A percentile compares a stretch with the other conserved stretches of the same genome.
These are phyloP conservation scores for Antheraea mylitta DNA, from an alignment of 1,140 invertebrate genomes.

Conservation along the genomic window DNA sequence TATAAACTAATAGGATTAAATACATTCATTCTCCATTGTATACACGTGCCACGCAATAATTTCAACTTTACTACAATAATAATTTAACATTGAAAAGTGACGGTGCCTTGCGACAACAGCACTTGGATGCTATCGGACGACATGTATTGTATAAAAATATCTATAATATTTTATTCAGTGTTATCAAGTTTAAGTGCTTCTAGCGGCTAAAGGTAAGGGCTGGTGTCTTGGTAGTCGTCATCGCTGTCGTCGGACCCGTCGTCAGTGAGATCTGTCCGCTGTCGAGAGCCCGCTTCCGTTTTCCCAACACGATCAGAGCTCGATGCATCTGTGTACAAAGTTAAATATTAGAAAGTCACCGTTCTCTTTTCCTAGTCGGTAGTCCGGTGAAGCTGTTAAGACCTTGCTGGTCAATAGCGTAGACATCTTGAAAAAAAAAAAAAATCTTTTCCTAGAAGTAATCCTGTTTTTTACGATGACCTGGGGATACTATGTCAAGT, in stretches of 20 bases:
- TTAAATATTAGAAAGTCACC: background rate
- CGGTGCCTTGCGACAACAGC: background rate
- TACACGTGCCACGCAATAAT: slow-evolving; percentile 30
- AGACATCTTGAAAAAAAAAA: too few species aligned
- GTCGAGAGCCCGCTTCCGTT: slow-evolving; percentile 59
- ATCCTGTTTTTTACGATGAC: too few species aligned
- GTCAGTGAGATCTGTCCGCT: slow-evolving; percentile 72
- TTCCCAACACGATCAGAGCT: slow-evolving; percentile 61
- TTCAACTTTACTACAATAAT: slow-evolving; percentile 23
- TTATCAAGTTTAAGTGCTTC: background rate
- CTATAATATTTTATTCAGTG: slow-evolving; percentile 1
- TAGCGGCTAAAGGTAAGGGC: slow-evolving; percentile 58
- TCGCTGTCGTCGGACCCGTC: slow-evolving; percentile 66
- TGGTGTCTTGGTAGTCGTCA: slow-evolving; percentile 72
- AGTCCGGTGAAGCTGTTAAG: too few species aligned
- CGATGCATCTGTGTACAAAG: slow-evolving; percentile 60
- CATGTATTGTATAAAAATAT: slow-evolving; percentile 41
- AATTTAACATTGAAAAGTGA: slow-evolving; percentile 37
- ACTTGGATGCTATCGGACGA: slow-evolving; percentile 19
- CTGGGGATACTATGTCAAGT: too few species aligned
- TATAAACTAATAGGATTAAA: slow-evolving; percentile 72
- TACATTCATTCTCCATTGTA: slow-evolving; percentile 68
- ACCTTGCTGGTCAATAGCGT: too few species aligned
- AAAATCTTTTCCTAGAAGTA: too few species aligned
- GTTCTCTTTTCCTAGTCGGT: too few species aligned